Base-by-base conservation (phyloP, 2,888 invertebrate species). In the Aphidius colemani region DNA sequence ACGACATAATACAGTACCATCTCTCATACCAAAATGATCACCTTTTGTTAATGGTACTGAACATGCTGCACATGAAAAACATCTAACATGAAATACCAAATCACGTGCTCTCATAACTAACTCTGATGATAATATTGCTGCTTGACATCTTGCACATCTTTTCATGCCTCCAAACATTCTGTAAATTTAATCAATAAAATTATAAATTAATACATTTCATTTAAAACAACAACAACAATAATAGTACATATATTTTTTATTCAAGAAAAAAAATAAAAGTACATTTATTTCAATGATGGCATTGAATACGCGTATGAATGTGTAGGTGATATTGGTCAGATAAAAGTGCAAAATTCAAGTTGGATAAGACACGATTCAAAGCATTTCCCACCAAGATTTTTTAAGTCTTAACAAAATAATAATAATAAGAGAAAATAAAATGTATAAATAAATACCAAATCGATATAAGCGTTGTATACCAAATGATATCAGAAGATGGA, bases 31-130 rank as follows among this genome's bases (percentile, higher is more conserved):
- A 85, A 96, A 98, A 75, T 95, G 94, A 81, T 98, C 97, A 50
- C 98, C 98, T 80, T 96, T 95, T 65, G 91, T 93, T 66, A 98
- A 86, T 6, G 92, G 90, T 46, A 91, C 88, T 81, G 90, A 90
- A 85, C 97, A 97, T 59, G 92, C 89, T 51, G 92, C 91, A 83
- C 97, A 97, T 55, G 93, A 93, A 86, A 98, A 98, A 84, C 97
- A 98, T 79, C 92, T 91, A 66, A 96, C 91, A 85, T 98, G 97
- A 86, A 94, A 98, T 73, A 96, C 95, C 76, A 93, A 87, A 76
- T 96, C 95, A 59, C 94, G 87, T 8, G 95, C 96, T 61, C 95
- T 86, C 96, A 98, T 96, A 81, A 98, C 96, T 82, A 97, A 85
- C 84, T 97, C 96, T 58, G 94, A 92, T 46, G 95, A 90, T 44